Evolutionary conservation across 2,888 invertebrate genomes (phyloP), one percentile per base, ranked within the genome.

Genomic region (Tetheella fluctuosa): DNA sequence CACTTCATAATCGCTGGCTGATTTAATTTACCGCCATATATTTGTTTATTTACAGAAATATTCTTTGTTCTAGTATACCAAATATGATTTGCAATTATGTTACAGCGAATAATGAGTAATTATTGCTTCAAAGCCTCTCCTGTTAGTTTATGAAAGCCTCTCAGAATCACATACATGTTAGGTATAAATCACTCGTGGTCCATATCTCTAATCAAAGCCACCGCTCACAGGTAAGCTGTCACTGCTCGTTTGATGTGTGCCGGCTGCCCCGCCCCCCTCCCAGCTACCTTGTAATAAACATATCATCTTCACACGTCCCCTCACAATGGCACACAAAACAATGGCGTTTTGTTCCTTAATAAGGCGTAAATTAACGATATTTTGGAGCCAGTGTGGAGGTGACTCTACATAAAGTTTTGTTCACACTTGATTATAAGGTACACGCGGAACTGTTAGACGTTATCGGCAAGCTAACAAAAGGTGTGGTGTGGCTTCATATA

Each of bases 271-370:
- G 39, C 48, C 48, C 55, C 30, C 54, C 55, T 34, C 55, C 54
- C 30, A 23, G 20, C 55, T 55, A 58, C 58, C 58, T 58, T 58
- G 52, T 58, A 58, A 58, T 58, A 58, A 58, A 58, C 48, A 58
- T 58, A 58, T 58, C 58, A 52, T 30, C 52, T 52, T 58, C 58
- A 58, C 48, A 55, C 55, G 52, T 58, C 60, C 69, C 68, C 67
- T 60, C 77, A 81, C 85, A 83, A 80, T 78, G 72, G 73, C 57
- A 64, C 64, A 64, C 80, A 80, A 85, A 85, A 86, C 84, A 85
- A 86, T 78, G 76, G 74, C 69, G 74, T 77, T 77, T 81, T 83
- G 79, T 81, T 69, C 82, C 69, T 76, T 85, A 85, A 86, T 86
- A 84, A 86, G 77, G 75, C 74, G 77, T 69, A 80, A 83, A 84